Percentiles rank a stretch among this genome's conserved stretches.
These are phyloP conservation scores for Cyanoramphus novaezelandiae DNA, from an alignment of 2,113 vertebrate species.

Conservation along the genomic window DNA sequence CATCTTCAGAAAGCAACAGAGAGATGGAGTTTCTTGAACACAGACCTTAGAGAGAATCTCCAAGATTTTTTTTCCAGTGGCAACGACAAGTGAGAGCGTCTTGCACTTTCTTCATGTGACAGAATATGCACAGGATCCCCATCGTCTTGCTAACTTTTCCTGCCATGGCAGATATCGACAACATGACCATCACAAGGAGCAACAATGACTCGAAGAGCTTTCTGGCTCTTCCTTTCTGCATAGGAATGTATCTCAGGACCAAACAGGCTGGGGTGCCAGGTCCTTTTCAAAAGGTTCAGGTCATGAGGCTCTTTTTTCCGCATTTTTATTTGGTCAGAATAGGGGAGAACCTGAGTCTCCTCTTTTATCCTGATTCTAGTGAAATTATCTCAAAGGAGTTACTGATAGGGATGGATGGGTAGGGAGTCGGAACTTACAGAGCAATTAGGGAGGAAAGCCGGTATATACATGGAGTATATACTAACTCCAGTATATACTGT, in stretches of 20 bases:
- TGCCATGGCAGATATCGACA: rapidly evolving
- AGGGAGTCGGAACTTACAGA: rapidly evolving
- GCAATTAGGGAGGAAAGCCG: not conserved
- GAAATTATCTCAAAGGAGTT: not conserved
- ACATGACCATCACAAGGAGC: not conserved
- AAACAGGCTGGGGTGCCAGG: not conserved
- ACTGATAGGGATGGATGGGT: rapidly evolving
- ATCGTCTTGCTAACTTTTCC: rapidly evolving
- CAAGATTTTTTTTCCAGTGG: not conserved
- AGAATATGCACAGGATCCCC: rapidly evolving
- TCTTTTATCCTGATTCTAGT: not conserved
- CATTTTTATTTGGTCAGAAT: not conserved
- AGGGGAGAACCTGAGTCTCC: not conserved
- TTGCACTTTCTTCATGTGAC: not conserved
- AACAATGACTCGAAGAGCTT: rapidly evolving
- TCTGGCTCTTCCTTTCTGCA: rapidly evolving
- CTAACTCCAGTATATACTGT: not conserved
- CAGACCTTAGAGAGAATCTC: rapidly evolving
- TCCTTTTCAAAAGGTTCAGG: not conserved
- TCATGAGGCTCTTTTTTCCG: not conserved
- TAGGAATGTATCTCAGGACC: not conserved
- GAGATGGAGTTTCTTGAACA: not conserved
- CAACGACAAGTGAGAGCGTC: not conserved
- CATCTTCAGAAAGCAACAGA: not conserved
- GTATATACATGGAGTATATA: not conserved